Conservation (phyloP, 2,888 invertebrate genomes). For the Drosophila falleni region DNA sequence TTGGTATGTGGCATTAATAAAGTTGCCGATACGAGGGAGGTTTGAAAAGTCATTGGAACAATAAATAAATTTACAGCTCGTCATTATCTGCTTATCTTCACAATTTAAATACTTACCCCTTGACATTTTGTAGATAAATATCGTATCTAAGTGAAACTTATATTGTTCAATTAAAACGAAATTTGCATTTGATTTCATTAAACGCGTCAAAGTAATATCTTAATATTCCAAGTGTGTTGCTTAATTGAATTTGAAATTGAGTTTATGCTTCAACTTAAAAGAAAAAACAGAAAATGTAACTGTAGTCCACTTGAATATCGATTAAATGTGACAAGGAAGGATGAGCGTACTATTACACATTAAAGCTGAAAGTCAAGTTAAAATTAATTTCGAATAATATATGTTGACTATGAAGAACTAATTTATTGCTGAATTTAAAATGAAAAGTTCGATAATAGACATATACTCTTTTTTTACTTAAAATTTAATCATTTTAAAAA, state of each 20-base stretch:
- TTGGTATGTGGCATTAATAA: constrained; percentile 2
- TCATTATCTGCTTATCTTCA: too few relatives aligned
- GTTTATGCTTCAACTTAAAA: background rate
- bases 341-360: background rate
- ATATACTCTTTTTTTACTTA: too few relatives aligned
- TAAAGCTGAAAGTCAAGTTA: background rate
- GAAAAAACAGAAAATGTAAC: background rate
- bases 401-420: too few relatives aligned
- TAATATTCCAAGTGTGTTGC: background rate
- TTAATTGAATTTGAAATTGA: background rate
- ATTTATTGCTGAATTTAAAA: too few relatives aligned
- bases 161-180: constrained; percentile 8
- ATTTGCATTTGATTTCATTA: constrained; percentile 2
- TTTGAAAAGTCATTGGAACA: too few relatives aligned
- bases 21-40: background rate
- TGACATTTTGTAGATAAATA: too few relatives aligned
- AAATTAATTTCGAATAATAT: background rate
- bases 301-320: background rate
- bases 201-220: constrained; percentile 4
- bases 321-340: background rate
- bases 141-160: constrained; percentile 3
- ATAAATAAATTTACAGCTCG: too few relatives aligned
- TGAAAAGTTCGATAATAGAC: too few relatives aligned
- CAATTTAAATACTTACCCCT: too few relatives aligned
- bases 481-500: too few relatives aligned